These are phyloP conservation scores for Larimichthys crocea DNA, from an alignment of 2,113 vertebrate genomes.

Conservation along the genomic window DNA sequence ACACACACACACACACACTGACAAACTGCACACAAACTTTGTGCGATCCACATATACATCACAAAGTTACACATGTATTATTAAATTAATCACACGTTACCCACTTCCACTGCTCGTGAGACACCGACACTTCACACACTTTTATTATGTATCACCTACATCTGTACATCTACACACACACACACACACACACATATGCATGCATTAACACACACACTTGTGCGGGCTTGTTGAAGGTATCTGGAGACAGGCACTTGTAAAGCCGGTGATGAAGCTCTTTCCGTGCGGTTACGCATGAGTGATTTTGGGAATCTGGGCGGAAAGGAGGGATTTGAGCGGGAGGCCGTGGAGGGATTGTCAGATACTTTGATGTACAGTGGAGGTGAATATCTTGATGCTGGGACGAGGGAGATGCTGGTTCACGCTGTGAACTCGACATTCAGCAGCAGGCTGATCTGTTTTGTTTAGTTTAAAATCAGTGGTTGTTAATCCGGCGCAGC, in stretches of 20 bases:
- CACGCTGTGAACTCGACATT: not conserved
- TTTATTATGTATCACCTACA: not conserved
- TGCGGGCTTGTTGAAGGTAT: constrained; percentile 23
- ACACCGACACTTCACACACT: constrained; percentile 4
- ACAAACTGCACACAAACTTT: too few relatives aligned
- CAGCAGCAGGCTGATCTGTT: not conserved
- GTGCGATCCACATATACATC: too few relatives aligned
- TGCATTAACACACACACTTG: not conserved
- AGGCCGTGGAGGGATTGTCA: not conserved
- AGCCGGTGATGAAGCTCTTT: constrained; percentile 11
- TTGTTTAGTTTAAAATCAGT: too few relatives aligned
- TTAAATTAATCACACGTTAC: too few relatives aligned
- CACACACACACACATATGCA: not conserved
- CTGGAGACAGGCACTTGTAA: constrained; percentile 1
- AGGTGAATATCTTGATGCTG: not conserved
- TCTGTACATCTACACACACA: not conserved
- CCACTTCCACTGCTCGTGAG: not conserved
- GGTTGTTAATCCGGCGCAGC: too few relatives aligned
- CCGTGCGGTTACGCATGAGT: constrained; percentile 13
- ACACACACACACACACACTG: too few relatives aligned
- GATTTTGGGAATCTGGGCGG: constrained; percentile 33
- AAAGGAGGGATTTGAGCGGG: not conserved
- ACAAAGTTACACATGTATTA: too few relatives aligned
- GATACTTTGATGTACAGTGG: not conserved
- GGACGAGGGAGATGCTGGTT: not conserved